Conservation (phyloP, 2,113 vertebrate species). For the Erpornis zantholeuca region DNA sequence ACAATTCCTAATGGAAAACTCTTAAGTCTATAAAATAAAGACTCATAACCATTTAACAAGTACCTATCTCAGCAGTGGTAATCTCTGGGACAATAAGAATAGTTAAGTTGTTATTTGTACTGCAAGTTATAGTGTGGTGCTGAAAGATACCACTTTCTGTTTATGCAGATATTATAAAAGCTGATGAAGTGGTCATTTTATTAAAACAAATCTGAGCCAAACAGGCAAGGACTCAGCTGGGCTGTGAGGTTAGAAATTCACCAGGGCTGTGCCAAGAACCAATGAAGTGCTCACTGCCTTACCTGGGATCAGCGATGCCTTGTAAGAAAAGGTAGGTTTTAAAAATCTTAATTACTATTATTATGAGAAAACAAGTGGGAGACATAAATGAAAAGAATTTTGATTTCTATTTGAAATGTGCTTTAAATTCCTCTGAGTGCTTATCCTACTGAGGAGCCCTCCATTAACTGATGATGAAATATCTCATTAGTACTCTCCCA, state of each 20-base stretch:
- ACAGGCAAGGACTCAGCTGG: background rate
- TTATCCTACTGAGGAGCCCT: background rate
- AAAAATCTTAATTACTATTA: background rate
- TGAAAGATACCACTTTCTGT: background rate
- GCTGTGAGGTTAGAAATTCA: background rate
- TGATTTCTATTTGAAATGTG: background rate
- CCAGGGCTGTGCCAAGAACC: rapidly evolving
- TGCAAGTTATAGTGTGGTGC: background rate
- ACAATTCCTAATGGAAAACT: background rate
- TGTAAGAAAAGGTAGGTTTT: background rate
- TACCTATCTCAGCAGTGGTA: background rate
- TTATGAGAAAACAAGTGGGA: background rate
- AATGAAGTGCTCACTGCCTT: background rate
- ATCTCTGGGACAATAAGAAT: background rate
- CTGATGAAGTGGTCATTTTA: background rate
- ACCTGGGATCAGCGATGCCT: background rate
- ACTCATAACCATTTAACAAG: background rate
- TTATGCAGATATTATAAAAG: background rate
- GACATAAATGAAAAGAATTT: background rate
- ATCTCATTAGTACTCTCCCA: background rate
- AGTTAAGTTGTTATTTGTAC: background rate
- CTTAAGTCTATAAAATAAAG: background rate
- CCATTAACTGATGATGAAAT: background rate
- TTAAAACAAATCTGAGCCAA: background rate
- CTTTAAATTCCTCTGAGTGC: background rate